phyloP scores from a whole-genome alignment of 2,113 vertebrate genomes.

The Zosterops japonicus region DNA sequence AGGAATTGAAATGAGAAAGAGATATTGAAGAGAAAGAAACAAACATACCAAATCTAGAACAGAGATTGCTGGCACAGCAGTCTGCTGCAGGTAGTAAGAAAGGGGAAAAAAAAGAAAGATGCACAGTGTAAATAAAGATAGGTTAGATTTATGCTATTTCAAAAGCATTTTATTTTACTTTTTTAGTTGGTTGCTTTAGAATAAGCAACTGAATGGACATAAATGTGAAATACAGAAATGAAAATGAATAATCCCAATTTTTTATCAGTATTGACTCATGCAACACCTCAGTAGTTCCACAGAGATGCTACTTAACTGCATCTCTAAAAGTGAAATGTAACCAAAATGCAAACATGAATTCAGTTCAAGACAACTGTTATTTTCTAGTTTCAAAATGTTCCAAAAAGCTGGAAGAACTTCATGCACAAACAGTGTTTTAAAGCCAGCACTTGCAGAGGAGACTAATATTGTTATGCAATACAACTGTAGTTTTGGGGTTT shows the following conservation, averaged over 20 bases:
- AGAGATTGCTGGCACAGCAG: slow-evolving; percentile 99
- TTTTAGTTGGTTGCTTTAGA: slow-evolving; percentile 18
- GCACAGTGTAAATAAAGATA: slow-evolving; percentile 81
- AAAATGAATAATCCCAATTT: not conserved
- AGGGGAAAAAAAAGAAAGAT: slow-evolving; percentile 77
- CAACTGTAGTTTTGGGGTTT: not conserved
- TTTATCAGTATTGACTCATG: not conserved
- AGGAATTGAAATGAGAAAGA: slow-evolving; percentile 62
- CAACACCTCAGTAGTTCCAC: not conserved
- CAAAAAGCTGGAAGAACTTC: slow-evolving; percentile 12
- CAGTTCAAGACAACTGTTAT: not conserved
- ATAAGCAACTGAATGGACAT: not conserved
- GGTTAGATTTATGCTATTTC: slow-evolving; percentile 64
- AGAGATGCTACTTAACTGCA: not conserved
- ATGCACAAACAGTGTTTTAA: not conserved
- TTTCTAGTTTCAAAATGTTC: not conserved
- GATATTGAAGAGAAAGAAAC: slow-evolving; percentile 77
- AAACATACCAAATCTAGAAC: slow-evolving; percentile 99
- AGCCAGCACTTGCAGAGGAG: not conserved
- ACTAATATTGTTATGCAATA: not conserved
- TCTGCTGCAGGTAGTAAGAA: slow-evolving; percentile 92
- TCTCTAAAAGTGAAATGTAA: not conserved
- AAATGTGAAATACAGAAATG: not conserved
- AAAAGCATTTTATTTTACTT: slow-evolving; percentile 67
- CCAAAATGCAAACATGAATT: not conserved